These are phyloP conservation scores for Sclerurus mexicanus DNA, from an alignment of 2,113 vertebrate species.

Conservation along the genomic window DNA sequence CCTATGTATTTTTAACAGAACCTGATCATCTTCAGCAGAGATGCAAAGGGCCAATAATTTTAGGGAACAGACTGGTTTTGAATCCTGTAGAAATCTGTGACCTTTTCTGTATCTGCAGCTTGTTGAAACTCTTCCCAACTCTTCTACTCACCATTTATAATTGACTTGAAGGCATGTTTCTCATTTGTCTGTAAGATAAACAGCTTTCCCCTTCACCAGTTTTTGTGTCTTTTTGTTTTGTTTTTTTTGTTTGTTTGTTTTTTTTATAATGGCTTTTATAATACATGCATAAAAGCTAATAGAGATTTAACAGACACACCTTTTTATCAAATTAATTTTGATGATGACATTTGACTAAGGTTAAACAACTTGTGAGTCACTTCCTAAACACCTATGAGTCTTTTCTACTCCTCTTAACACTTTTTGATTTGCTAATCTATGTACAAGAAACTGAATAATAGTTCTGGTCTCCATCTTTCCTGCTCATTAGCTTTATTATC, in stretches of 20 bases:
- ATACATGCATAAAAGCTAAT: not conserved
- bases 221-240: not conserved
- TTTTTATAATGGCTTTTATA: not conserved
- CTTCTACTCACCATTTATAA: not conserved
- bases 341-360: not conserved
- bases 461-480: not conserved
- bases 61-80: not conserved
- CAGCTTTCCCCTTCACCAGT: not conserved
- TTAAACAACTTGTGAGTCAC: not conserved
- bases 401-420: not conserved
- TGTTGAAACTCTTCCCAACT: not conserved
- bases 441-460: not conserved
- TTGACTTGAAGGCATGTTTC: not conserved
- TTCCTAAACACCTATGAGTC: not conserved
- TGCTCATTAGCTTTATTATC: not conserved
- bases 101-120: not conserved
- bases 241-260: not conserved
- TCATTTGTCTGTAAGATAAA: not conserved
- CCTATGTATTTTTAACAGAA: not conserved
- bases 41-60: not conserved
- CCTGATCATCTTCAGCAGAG: not conserved
- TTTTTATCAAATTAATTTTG: not conserved
- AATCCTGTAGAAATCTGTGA: not conserved
- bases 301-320: not conserved
- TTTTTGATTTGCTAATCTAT: not conserved